These are phyloP conservation scores for honey bee (Apis mellifera) DNA, from an alignment of 1,140 invertebrate species.

Conservation along the genomic window Amel_HAv3.1 CM009937.2:11588001-11588500, in stretches of 20 bases:
- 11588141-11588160: neutral
- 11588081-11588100: constrained; percentile 10
- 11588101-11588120: neutral
- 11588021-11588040: too few species aligned
- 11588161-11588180: constrained; percentile 58
- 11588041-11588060: neutral
- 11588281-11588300: constrained; percentile 57
- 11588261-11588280: constrained; percentile 49
- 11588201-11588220: constrained; percentile 29
- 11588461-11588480: too few species aligned
- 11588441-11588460: too few species aligned
- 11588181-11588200: constrained; percentile 57
- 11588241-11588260: constrained; percentile 74
- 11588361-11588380: constrained; percentile 44
- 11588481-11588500: too few species aligned
- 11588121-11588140: neutral
- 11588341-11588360: constrained; percentile 67
- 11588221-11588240: constrained; percentile 56
- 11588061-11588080: neutral
- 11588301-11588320: constrained; percentile 76
- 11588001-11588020: neutral
- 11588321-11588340: constrained; percentile 65
- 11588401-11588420: neutral
- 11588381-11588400: neutral
- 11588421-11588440: neutral